These are phyloP conservation scores for Bovichtus diacanthus DNA, from an alignment of 2,797 vertebrate species.

Conservation along the genomic window DNA sequence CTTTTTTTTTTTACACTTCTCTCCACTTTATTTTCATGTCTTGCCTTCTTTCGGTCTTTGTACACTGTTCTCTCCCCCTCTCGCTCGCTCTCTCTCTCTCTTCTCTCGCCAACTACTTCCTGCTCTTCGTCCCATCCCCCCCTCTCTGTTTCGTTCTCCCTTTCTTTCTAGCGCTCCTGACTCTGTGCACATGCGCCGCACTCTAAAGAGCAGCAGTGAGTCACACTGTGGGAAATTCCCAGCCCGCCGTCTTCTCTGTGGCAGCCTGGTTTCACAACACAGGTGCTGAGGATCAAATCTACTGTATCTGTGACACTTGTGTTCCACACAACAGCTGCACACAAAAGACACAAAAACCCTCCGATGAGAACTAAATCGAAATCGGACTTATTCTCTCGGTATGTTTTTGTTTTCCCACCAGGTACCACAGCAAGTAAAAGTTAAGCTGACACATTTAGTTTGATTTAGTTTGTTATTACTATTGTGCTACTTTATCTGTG, in stretches of 20 bases:
- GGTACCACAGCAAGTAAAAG: slow-evolving; percentile 44
- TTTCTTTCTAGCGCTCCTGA: slow-evolving; percentile 59
- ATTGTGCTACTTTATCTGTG: not conserved
- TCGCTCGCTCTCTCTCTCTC: slow-evolving; percentile 28
- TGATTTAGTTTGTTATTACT: slow-evolving; percentile 26
- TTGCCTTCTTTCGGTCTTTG: slow-evolving; percentile 28
- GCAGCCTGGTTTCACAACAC: slow-evolving; percentile 76
- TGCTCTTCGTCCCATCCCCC: slow-evolving; percentile 55
- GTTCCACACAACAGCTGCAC: slow-evolving; percentile 73
- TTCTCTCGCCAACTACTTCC: slow-evolving; percentile 54
- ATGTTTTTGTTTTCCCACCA: slow-evolving; percentile 50
- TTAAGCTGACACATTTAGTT: slow-evolving; percentile 41
- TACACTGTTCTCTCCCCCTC: slow-evolving; percentile 26
- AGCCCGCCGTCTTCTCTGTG: slow-evolving; percentile 61
- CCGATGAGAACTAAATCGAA: slow-evolving; percentile 47
- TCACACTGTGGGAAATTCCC: slow-evolving; percentile 89
- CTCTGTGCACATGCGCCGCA: slow-evolving; percentile 73
- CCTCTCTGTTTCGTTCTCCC: slow-evolving; percentile 37
- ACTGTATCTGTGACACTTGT: slow-evolving; percentile 66
- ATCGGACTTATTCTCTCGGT: slow-evolving; percentile 26
- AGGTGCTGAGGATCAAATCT: slow-evolving; percentile 77
- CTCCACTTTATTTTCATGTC: slow-evolving; percentile 17
- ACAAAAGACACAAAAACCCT: slow-evolving; percentile 32
- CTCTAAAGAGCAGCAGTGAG: slow-evolving; percentile 72
- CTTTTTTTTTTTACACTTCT: not conserved